Evolutionary conservation across 2,797 vertebrate genomes (phyloP).

Genomic region (Alauda arvensis): DNA sequence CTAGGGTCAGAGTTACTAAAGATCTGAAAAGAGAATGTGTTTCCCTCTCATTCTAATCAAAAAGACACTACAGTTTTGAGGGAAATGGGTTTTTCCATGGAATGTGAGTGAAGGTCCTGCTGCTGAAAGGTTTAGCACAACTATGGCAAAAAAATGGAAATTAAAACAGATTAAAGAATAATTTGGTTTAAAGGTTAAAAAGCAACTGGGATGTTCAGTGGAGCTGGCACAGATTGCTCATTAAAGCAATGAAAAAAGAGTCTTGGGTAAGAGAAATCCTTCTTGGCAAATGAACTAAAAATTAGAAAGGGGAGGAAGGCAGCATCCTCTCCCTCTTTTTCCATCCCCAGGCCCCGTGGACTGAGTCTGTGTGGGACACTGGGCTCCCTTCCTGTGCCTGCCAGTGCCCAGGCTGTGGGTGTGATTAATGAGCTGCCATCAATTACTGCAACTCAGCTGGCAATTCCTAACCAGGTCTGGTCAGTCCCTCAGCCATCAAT

Average conservation of each 20-base stretch:
- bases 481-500: background rate
- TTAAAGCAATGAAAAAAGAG: background rate
- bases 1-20: background rate
- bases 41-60: background rate
- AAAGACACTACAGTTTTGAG: background rate
- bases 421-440: background rate
- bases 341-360: background rate
- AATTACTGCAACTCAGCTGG: background rate
- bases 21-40: background rate
- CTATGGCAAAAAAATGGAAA: constrained; percentile 10
- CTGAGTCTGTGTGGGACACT: background rate
- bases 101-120: background rate
- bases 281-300: background rate
- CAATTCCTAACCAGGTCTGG: background rate
- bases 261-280: background rate
- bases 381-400: background rate
- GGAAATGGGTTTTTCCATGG: background rate
- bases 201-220: background rate
- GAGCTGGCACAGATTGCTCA: background rate
- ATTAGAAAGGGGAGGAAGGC: background rate
- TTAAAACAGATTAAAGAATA: constrained; percentile 16
- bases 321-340: background rate
- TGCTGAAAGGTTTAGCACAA: background rate
- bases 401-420: background rate
- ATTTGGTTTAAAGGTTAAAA: constrained; percentile 24